Conservation (phyloP, 2,797 vertebrate species). For the Erpetoichthys calabaricus region DNA sequence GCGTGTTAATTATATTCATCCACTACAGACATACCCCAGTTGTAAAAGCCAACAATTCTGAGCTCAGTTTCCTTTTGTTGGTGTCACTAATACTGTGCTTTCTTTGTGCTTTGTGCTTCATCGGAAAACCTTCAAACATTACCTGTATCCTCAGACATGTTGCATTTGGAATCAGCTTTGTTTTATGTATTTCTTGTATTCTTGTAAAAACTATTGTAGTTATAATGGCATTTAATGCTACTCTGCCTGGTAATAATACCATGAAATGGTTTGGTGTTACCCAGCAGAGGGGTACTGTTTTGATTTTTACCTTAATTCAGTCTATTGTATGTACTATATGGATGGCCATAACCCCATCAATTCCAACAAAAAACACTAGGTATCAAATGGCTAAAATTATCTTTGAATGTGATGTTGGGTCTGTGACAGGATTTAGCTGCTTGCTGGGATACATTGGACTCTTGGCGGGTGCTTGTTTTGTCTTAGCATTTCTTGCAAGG, state of each 20-base stretch:
- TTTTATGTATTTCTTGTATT: slow-evolving; percentile 50
- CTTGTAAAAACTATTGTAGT: slow-evolving; percentile 49
- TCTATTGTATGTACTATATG: slow-evolving; percentile 40
- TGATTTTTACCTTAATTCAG: slow-evolving; percentile 41
- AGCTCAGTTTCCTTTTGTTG: slow-evolving; percentile 45
- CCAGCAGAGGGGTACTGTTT: slow-evolving; percentile 39
- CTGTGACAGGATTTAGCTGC: slow-evolving; percentile 42
- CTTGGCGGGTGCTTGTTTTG: slow-evolving; percentile 41
- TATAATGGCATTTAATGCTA: slow-evolving; percentile 44
- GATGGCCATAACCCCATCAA: slow-evolving; percentile 36
- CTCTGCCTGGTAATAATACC: slow-evolving; percentile 35
- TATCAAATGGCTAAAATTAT: slow-evolving; percentile 35
- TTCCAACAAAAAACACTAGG: slow-evolving; percentile 28
- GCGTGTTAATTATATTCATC: slow-evolving; percentile 30
- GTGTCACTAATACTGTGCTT: slow-evolving; percentile 44
- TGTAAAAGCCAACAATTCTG: slow-evolving; percentile 51
- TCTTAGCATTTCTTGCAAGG: slow-evolving; percentile 42
- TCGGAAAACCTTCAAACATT: slow-evolving; percentile 44
- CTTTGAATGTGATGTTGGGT: slow-evolving; percentile 41
- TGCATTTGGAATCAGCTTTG: slow-evolving; percentile 48
- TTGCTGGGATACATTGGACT: slow-evolving; percentile 49
- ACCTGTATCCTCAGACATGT: slow-evolving; percentile 42
- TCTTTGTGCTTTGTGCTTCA: slow-evolving; percentile 40
- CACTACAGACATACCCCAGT: slow-evolving; percentile 36
- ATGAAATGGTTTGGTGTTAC: slow-evolving; percentile 45